Percentiles rank a stretch among this genome's conserved stretches.
phyloP scores from a whole-genome alignment of 2,888 invertebrate species.

The Zhuqinia jingwanae region DNA sequence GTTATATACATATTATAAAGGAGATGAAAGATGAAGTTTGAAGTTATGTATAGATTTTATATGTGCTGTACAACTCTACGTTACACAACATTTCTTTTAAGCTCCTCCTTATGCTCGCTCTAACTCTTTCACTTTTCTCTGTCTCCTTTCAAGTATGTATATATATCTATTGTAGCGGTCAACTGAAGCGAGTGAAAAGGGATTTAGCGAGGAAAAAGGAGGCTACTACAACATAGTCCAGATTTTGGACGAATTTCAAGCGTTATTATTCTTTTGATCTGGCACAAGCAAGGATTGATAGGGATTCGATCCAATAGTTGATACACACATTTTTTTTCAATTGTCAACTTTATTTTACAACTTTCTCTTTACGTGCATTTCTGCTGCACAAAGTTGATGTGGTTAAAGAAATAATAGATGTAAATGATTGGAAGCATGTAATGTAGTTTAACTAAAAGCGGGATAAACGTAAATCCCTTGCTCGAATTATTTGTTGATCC shows the following conservation, averaged over 20 bases:
- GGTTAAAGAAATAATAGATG: too few relatives aligned
- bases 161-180: not conserved
- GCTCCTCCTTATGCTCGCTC: not conserved
- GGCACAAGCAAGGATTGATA: not conserved
- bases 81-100: not conserved
- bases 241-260: not conserved
- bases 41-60: too few relatives aligned
- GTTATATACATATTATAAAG: too few relatives aligned
- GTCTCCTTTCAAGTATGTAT: not conserved
- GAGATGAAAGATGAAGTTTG: not conserved
- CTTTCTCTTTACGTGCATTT: not conserved
- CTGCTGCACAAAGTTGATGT: too few relatives aligned
- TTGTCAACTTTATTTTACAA: not conserved
- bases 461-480: too few relatives aligned
- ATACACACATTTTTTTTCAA: not conserved
- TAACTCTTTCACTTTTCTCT: not conserved
- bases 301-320: too few relatives aligned
- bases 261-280: not conserved
- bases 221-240: too few relatives aligned
- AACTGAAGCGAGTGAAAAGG: conserved; percentile 4
- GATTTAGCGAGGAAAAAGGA: not conserved
- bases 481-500: too few relatives aligned
- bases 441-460: too few relatives aligned
- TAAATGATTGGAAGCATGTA: too few relatives aligned
- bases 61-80: too few relatives aligned